Percentiles rank a stretch among this genome's conserved stretches.
Conservation (phyloP, 2,888 invertebrate species). For the Catocala sponsa region DNA sequence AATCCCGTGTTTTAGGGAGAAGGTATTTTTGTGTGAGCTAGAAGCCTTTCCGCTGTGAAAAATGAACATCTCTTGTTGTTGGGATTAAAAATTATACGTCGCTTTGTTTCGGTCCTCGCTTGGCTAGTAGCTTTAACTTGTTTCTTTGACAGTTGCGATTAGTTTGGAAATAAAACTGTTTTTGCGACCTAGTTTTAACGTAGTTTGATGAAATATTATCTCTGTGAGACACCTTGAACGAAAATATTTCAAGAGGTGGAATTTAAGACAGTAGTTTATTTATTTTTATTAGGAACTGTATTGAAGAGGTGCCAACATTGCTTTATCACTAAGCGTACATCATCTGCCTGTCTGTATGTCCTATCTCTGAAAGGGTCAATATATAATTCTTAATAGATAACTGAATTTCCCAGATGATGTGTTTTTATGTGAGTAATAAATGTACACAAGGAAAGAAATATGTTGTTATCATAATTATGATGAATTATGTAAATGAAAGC, state of each 20-base stretch:
- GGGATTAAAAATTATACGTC: constrained; percentile 83
- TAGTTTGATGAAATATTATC: constrained; percentile 9
- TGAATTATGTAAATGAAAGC: no score
- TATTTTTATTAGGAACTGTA: not conserved
- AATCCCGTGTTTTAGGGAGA: constrained; percentile 37
- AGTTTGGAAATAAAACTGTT: constrained; percentile 40
- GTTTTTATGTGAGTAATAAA: no score
- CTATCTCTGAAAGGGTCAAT: no score
- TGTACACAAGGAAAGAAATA: no score
- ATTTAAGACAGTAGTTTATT: not conserved
- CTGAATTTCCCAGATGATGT: no score
- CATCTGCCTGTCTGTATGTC: no score
- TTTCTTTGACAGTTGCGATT: constrained; percentile 49
- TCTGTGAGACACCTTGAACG: not conserved
- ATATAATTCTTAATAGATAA: no score
- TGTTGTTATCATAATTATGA: no score
- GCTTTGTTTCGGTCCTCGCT: constrained; percentile 63
- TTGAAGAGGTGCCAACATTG: no score
- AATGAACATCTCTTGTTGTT: constrained; percentile 81
- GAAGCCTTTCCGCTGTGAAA: constrained; percentile 72
- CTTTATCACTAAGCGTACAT: no score
- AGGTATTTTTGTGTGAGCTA: constrained; percentile 43
- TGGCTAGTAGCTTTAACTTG: constrained; percentile 13
- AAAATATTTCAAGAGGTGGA: not conserved
- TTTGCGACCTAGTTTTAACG: constrained; percentile 22